phyloP scores from a whole-genome alignment of 1,140 invertebrate genomes.

The Protaetia brevitarsis region DNA sequence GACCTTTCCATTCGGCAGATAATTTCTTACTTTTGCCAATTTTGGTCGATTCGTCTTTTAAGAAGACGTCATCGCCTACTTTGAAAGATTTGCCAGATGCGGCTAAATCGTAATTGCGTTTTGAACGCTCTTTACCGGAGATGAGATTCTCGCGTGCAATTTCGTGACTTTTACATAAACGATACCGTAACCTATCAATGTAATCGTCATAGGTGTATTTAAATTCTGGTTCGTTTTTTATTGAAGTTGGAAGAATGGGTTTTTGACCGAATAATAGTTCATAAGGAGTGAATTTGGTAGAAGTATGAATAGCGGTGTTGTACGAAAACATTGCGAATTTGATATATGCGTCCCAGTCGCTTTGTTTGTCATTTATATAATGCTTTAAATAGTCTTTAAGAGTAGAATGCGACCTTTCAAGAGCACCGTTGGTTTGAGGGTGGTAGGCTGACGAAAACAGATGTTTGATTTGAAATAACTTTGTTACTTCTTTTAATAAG shows the following conservation, averaged over 20 bases:
- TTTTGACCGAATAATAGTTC: conserved; percentile 48
- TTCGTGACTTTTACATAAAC: conserved; percentile 39
- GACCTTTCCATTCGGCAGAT: too few relatives aligned
- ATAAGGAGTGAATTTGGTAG: conserved; percentile 47
- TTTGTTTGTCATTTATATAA: conserved; percentile 34
- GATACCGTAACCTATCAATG: conserved; percentile 37
- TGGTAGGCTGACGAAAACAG: conserved; percentile 33
- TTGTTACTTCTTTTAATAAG: conserved; percentile 33
- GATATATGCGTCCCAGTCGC: conserved; percentile 42
- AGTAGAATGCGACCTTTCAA: conserved; percentile 42
- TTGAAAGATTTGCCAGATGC: conserved; percentile 26
- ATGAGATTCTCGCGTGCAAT: conserved; percentile 39
- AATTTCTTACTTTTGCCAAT: too few relatives aligned
- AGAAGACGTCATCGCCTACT: conserved; percentile 32
- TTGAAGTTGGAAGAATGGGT: conserved; percentile 34
- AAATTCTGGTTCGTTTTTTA: conserved; percentile 32
- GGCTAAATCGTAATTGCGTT: conserved; percentile 40
- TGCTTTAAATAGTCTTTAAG: conserved; percentile 42
- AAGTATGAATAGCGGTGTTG: conserved; percentile 44
- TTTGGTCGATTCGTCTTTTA: conserved; percentile 27
- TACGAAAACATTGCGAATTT: conserved; percentile 46
- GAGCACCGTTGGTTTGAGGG: conserved; percentile 42
- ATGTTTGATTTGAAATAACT: conserved; percentile 41
- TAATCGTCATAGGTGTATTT: conserved; percentile 43
- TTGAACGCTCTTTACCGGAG: conserved; percentile 36